A percentile compares a stretch with the other conserved stretches of the same genome.
Evolutionary conservation across 2,797 vertebrate species (phyloP).

Genomic region (Poeciliopsis turneri): DNA sequence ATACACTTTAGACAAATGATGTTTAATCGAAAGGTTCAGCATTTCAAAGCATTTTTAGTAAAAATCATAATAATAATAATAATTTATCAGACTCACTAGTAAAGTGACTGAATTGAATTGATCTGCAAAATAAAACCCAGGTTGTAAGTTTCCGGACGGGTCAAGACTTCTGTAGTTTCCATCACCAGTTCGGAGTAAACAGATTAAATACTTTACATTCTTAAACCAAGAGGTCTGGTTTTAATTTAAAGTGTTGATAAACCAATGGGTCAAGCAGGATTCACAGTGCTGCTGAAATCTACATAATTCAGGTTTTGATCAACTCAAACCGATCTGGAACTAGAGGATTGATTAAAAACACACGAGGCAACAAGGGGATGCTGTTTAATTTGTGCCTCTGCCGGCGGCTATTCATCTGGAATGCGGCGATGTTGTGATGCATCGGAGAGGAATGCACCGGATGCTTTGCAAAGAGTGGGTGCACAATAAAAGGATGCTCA

Average conservation of each 20-base stretch:
- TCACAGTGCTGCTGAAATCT: constrained; percentile 39
- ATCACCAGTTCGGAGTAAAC: constrained; percentile 47
- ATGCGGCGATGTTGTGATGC: constrained; percentile 54
- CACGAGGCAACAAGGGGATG: constrained; percentile 23
- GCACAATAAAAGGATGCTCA: constrained; percentile 62
- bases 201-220: constrained; percentile 55
- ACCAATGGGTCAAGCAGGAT: constrained; percentile 37
- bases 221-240: constrained; percentile 44
- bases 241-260: constrained; percentile 57
- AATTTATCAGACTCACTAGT: constrained; percentile 41
- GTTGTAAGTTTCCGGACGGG: constrained; percentile 42
- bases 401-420: constrained; percentile 44
- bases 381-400: constrained; percentile 38
- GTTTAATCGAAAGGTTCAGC: constrained; percentile 34
- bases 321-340: constrained; percentile 30
- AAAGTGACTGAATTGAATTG: constrained; percentile 54
- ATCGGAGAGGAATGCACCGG: constrained; percentile 60
- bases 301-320: constrained; percentile 46
- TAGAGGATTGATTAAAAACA: constrained; percentile 53
- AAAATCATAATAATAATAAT: constrained; percentile 7
- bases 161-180: constrained; percentile 57
- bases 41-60: constrained; percentile 32
- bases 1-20: constrained; percentile 37
- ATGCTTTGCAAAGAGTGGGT: constrained; percentile 44
- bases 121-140: constrained; percentile 73